Percentiles rank a stretch among this genome's conserved stretches.
phyloP scores from a whole-genome alignment of 2,113 vertebrate genomes.

The Salvator merianae region DNA sequence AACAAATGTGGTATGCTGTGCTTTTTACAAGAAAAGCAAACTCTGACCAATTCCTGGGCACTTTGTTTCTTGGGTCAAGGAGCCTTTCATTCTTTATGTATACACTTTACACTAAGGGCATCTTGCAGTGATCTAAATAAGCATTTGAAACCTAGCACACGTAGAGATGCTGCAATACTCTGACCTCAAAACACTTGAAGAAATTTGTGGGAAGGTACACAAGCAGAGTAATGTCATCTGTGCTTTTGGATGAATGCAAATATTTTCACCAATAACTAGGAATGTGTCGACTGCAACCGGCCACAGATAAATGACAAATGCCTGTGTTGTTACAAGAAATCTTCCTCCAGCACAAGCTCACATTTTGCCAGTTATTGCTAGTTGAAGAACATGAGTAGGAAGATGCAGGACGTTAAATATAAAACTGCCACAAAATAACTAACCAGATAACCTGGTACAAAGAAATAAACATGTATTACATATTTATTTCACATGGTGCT shows the following conservation, averaged over 20 bases:
- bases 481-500: not conserved
- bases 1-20: not conserved
- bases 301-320: not conserved
- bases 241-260: not conserved
- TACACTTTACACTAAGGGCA: not conserved
- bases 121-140: not conserved
- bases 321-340: not conserved
- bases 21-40: not conserved
- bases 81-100: not conserved
- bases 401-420: not conserved
- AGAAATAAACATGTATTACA: no score
- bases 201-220: not conserved
- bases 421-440: not conserved
- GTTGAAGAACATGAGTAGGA: not conserved
- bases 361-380: not conserved
- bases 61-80: not conserved
- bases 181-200: not conserved
- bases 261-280: not conserved
- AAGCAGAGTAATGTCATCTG: not conserved
- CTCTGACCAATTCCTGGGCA: not conserved
- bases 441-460: not conserved
- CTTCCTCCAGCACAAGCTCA: not conserved
- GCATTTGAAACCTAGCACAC: constrained; percentile 23
- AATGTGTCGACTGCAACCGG: no score
- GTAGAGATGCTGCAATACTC: not conserved